A percentile compares a stretch with the other conserved stretches of the same genome.
These are phyloP conservation scores for Palloptera scutellata DNA, from an alignment of 2,888 invertebrate genomes.

Conservation along the genomic window DNA sequence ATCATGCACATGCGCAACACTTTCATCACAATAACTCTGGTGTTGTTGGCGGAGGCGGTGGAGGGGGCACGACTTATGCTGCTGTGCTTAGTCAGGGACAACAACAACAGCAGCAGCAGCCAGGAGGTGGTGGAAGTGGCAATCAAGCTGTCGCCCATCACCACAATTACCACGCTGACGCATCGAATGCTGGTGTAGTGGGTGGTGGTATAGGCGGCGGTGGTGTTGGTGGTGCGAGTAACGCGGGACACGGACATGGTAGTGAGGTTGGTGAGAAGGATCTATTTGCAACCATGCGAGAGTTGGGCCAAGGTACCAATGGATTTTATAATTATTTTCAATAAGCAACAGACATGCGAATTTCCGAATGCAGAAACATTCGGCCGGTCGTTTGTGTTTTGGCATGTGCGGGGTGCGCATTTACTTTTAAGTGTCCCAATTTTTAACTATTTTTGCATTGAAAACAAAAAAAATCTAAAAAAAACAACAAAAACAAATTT, in stretches of 20 bases:
- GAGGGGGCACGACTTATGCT: conserved; percentile 62
- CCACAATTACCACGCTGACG: conserved; percentile 38
- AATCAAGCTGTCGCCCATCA: conserved; percentile 24
- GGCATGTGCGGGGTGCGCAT: neutral
- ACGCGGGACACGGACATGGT: conserved; percentile 29
- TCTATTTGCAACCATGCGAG: conserved; percentile 66
- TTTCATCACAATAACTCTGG: conserved; percentile 35
- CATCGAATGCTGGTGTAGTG: conserved; percentile 29
- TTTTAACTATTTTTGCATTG: neutral
- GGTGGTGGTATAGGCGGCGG: conserved; percentile 24
- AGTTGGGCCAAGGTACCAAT: conserved; percentile 65
- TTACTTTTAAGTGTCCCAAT: neutral
- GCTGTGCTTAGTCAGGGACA: conserved; percentile 64
- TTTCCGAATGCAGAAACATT: neutral
- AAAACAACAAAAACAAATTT: too few species aligned
- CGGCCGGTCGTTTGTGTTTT: neutral
- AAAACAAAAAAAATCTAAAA: too few species aligned
- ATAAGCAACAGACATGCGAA: conserved; percentile 46
- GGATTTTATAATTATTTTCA: conserved; percentile 70
- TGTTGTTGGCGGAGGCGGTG: conserved; percentile 29
- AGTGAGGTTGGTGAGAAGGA: conserved; percentile 59
- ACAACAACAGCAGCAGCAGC: conserved; percentile 37
- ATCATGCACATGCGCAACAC: conserved; percentile 35
- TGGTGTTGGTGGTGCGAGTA: conserved; percentile 23
- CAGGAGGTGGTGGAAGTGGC: conserved; percentile 10